These are phyloP conservation scores for Spinibarbus caldwelli DNA, from an alignment of 2,797 vertebrate genomes.

Conservation along the genomic window DNA sequence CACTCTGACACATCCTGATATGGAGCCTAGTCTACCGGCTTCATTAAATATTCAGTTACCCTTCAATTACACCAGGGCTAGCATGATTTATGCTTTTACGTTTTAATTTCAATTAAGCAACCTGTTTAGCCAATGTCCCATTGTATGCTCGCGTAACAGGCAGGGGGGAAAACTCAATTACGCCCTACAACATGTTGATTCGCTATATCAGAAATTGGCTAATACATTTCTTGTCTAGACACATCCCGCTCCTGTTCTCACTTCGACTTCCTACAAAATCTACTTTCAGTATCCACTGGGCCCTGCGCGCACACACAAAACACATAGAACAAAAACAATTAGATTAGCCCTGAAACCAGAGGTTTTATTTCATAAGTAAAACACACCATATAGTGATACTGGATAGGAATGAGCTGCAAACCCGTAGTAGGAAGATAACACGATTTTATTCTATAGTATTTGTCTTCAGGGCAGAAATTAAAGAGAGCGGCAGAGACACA, in stretches of 20 bases:
- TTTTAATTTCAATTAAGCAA: slow-evolving; percentile 81
- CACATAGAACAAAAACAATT: slow-evolving; percentile 26
- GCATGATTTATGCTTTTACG: slow-evolving; percentile 80
- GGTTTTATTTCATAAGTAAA: slow-evolving; percentile 42
- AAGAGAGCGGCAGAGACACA: slow-evolving; percentile 30
- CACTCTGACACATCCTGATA: slow-evolving; percentile 64
- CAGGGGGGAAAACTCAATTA: slow-evolving; percentile 73
- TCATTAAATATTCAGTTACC: slow-evolving; percentile 66
- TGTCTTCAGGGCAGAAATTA: slow-evolving; percentile 35
- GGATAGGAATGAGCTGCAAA: slow-evolving; percentile 5
- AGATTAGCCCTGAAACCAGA: slow-evolving; percentile 28
- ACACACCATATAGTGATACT: slow-evolving; percentile 33
- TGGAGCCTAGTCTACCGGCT: slow-evolving; percentile 51
- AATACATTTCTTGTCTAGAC: slow-evolving; percentile 77
- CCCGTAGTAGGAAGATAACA: slow-evolving; percentile 35
- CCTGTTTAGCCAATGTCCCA: slow-evolving; percentile 71
- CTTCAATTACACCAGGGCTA: slow-evolving; percentile 76
- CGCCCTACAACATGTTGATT: slow-evolving; percentile 57
- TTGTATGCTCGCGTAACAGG: slow-evolving; percentile 68
- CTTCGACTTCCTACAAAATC: slow-evolving; percentile 70
- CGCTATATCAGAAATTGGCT: slow-evolving; percentile 67
- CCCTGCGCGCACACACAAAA: slow-evolving; percentile 16
- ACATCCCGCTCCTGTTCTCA: slow-evolving; percentile 70
- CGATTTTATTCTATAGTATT: slow-evolving; percentile 22
- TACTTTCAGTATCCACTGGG: slow-evolving; percentile 70